Evolutionary conservation across 2,113 vertebrate species (phyloP).

Genomic region (Chaetodon trifascialis): DNA sequence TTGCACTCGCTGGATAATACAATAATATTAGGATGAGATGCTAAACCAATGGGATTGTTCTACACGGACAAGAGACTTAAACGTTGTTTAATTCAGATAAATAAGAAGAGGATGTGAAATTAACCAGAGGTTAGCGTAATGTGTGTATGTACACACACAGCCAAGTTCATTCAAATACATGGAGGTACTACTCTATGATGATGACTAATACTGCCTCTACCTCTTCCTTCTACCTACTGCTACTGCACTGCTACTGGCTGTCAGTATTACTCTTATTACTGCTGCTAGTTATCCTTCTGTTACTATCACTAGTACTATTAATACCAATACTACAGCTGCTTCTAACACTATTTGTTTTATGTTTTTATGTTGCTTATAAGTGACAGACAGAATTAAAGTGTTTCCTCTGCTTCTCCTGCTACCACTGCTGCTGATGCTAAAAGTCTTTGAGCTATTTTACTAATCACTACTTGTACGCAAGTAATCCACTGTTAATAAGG

Average conservation of each 20-base stretch:
- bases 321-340: background rate
- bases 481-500: background rate
- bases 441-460: no score
- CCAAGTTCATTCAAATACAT: background rate
- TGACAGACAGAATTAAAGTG: no score
- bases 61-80: slow-evolving; percentile 38
- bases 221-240: background rate
- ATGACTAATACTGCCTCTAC: background rate
- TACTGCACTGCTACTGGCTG: background rate
- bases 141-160: background rate
- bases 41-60: slow-evolving; percentile 49
- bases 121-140: background rate
- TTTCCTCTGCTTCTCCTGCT: background rate
- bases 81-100: slow-evolving; percentile 66
- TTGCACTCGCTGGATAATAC: slow-evolving; percentile 80
- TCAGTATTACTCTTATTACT: background rate
- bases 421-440: background rate
- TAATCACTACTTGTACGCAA: no score
- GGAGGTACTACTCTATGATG: background rate
- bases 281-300: background rate
- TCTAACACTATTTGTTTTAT: no score
- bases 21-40: slow-evolving; percentile 44
- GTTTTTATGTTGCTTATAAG: no score
- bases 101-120: slow-evolving; percentile 49
- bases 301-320: background rate